Evolutionary conservation across 2,888 invertebrate genomes (phyloP).

Genomic region (Creontiades dilutus): DNA sequence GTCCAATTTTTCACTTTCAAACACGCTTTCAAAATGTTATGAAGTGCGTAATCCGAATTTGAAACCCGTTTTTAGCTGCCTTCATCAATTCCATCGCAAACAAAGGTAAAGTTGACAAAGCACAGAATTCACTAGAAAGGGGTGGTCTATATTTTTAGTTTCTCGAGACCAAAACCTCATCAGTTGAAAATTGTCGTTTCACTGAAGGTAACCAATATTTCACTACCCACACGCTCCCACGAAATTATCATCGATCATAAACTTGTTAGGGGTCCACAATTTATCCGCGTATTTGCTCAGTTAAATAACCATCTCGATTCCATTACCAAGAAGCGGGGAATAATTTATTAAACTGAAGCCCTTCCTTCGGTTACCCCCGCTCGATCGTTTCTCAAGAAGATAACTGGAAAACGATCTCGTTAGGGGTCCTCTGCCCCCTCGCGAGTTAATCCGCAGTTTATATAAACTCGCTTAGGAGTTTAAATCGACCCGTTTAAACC

Average conservation of each 20-base stretch:
- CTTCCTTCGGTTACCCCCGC: neutral
- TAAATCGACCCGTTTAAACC: neutral
- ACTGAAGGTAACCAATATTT: too few relatives aligned
- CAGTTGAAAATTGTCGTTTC: too few relatives aligned
- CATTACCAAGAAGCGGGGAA: conserved; percentile 18
- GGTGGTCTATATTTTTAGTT: too few relatives aligned
- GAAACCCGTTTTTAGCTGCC: too few relatives aligned
- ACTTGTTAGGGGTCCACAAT: neutral
- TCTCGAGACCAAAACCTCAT: too few relatives aligned
- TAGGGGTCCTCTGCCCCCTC: neutral
- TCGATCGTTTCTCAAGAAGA: neutral
- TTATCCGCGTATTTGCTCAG: neutral
- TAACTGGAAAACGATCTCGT: conserved; percentile 25
- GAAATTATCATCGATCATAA: neutral
- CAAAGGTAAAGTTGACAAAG: too few relatives aligned
- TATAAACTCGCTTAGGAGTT: neutral
- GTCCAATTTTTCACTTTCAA: too few relatives aligned
- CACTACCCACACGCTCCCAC: too few relatives aligned
- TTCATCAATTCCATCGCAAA: too few relatives aligned
- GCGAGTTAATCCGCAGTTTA: conserved; percentile 10
- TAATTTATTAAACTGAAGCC: conserved; percentile 3
- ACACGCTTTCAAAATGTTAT: too few relatives aligned
- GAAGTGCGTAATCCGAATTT: too few relatives aligned
- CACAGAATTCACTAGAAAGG: too few relatives aligned
- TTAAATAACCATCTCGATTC: conserved; percentile 2